Base-by-base conservation (phyloP, 2,888 invertebrate genomes). In the Silvanus unidentatus region DNA sequence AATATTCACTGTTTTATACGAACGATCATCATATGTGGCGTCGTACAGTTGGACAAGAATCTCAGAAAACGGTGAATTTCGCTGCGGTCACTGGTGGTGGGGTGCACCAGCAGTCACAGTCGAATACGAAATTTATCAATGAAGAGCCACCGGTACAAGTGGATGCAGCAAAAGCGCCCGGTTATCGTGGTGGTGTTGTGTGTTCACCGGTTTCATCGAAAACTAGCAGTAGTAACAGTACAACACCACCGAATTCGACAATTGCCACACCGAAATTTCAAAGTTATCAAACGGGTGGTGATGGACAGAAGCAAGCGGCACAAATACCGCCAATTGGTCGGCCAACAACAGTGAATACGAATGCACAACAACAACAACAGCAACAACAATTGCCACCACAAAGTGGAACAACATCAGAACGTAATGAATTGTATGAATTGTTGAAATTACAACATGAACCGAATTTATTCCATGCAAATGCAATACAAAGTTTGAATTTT, bases 1-100 rank as follows among this genome's bases (percentile, higher is more conserved):
- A 92, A 63, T 95, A 93, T 73, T 89, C 92, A 0, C 79, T 95
- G 52, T 94, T 95, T 72, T 88, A 89, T 66, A 89, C 90, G 65
- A 79, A 80, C 40, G 77, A 80, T 34, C 78, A 80, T 53, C 78
- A 78, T 53, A 79, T 81, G 71, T 80, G 82, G 79, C 77, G 79
- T 16, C 73, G 75, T 46, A 22, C 4, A n/a, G n/a, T n/a, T n/a
- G 28, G 10, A 28, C 8, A 8, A 4, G 32, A 32, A 32, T 32
- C 32, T 32, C 22, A 77, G 48, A 79, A 80, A 60, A 74, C 79
- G 12, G 79, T 81, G 72, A 85, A 86, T 66, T 86, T 86, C 69
- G 85, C 86, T 1, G 81, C 82, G 43, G 85, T 83, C 15, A 80
- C 82, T 4, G 83, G 83, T 45, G 78, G 75, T 36, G 71, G 71